Evolutionary conservation across 1,140 invertebrate species (phyloP).

Genomic region (Proctacanthus coquilletti): DNA sequence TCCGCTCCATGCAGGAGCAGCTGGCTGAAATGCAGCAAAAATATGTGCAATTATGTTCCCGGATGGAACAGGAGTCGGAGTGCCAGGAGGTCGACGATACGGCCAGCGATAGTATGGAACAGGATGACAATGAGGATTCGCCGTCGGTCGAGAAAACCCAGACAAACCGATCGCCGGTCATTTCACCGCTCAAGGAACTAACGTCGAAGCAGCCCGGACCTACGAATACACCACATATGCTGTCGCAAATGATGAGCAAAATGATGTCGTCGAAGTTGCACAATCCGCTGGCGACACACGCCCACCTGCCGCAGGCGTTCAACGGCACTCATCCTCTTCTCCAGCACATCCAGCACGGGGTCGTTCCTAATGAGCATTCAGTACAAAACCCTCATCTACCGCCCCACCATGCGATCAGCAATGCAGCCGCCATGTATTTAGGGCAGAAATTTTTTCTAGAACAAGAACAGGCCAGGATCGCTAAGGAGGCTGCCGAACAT

Average conservation of each 20-base stretch:
- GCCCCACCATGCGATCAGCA: slow-evolving; percentile 39
- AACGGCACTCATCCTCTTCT: slow-evolving; percentile 37
- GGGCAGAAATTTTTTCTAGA: slow-evolving; percentile 60
- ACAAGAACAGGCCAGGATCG: slow-evolving; percentile 54
- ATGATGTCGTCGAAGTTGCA: slow-evolving; percentile 49
- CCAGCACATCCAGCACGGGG: slow-evolving; percentile 39
- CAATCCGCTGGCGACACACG: slow-evolving; percentile 32
- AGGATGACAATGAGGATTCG: slow-evolving; percentile 34
- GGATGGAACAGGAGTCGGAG: slow-evolving; percentile 65
- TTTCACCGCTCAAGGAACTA: slow-evolving; percentile 19
- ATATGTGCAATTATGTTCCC: slow-evolving; percentile 69
- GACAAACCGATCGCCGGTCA: slow-evolving; percentile 41
- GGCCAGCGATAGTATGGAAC: slow-evolving; percentile 45
- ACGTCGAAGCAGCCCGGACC: slow-evolving; percentile 6
- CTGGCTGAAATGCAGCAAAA: slow-evolving; percentile 80
- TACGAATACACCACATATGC: slow-evolving; percentile 35
- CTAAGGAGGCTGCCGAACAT: slow-evolving; percentile 42
- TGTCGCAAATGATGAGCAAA: slow-evolving; percentile 53
- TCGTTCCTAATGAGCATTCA: slow-evolving; percentile 20
- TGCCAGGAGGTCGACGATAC: slow-evolving; percentile 57
- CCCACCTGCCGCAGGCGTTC: slow-evolving; percentile 37
- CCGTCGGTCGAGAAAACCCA: slow-evolving; percentile 28
- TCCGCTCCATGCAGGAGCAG: slow-evolving; percentile 76
- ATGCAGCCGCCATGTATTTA: slow-evolving; percentile 58
- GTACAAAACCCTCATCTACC: slow-evolving; percentile 31